Evolutionary conservation across 1,140 invertebrate genomes (phyloP).

Genomic region (Hesperophylax magnus): DNA sequence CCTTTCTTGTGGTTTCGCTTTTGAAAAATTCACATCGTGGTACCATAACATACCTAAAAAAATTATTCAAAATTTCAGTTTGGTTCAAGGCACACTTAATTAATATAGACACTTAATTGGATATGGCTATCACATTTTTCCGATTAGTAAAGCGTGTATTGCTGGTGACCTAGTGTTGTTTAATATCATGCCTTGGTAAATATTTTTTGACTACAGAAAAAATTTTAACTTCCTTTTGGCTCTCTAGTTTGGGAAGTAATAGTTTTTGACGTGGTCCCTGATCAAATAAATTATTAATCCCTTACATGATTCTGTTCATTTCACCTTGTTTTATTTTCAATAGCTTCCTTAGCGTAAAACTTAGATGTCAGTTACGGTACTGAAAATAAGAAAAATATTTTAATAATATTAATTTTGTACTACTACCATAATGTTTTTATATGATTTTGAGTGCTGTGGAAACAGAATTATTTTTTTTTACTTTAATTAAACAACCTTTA

Average conservation of each 20-base stretch:
- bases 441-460: too few relatives aligned
- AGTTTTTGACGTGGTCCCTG: slow-evolving; percentile 60
- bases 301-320: slow-evolving; percentile 54
- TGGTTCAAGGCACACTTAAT: too few relatives aligned
- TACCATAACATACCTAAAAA: slow-evolving; percentile 65
- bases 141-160: too few relatives aligned
- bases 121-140: too few relatives aligned
- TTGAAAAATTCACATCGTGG: slow-evolving; percentile 58
- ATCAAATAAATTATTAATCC: slow-evolving; percentile 55
- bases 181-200: too few relatives aligned
- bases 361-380: slow-evolving; percentile 57
- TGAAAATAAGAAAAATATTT: slow-evolving; percentile 39
- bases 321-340: slow-evolving; percentile 29
- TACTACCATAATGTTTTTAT: too few relatives aligned
- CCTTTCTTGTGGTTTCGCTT: slow-evolving; percentile 56
- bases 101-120: too few relatives aligned
- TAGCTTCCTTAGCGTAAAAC: slow-evolving; percentile 56
- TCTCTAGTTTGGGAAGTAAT: slow-evolving; percentile 60
- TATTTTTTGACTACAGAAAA: too few relatives aligned
- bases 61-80: background rate
- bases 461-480: too few relatives aligned
- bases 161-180: too few relatives aligned
- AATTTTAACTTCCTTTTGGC: slow-evolving; percentile 59
- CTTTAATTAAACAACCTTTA: too few relatives aligned
- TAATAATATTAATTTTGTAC: too few relatives aligned